Evolutionary conservation across 2,113 vertebrate genomes (phyloP).

Genomic region (Neolamprologus ventralis): DNA sequence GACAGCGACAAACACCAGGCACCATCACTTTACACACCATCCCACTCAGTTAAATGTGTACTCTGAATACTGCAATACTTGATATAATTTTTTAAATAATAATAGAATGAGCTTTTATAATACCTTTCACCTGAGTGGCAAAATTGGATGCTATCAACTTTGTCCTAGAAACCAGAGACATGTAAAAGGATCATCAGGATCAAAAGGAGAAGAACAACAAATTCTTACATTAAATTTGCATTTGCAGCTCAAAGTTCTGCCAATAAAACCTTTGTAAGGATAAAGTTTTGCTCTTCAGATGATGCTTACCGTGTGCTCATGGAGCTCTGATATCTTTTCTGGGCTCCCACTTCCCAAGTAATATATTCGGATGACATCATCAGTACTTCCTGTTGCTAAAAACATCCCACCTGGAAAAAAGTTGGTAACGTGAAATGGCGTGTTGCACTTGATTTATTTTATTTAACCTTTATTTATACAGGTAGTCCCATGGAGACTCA

Average conservation of each 20-base stretch:
- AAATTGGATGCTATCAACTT: slow-evolving; percentile 98
- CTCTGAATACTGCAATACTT: neutral
- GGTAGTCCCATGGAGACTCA: neutral
- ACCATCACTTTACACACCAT: neutral
- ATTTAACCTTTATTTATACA: neutral
- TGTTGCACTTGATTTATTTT: neutral
- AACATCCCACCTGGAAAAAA: slow-evolving; percentile 87
- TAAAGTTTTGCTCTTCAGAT: neutral
- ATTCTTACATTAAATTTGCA: neutral
- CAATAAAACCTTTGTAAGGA: neutral
- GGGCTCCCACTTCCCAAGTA: slow-evolving; percentile 89
- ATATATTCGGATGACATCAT: slow-evolving; percentile 96
- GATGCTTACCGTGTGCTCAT: slow-evolving; percentile 82
- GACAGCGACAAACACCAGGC: neutral
- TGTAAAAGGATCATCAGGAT: neutral
- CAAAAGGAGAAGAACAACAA: neutral
- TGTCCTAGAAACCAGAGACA: slow-evolving; percentile 74
- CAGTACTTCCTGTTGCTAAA: slow-evolving; percentile 93
- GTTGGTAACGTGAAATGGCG: neutral
- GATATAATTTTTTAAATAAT: neutral
- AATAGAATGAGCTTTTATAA: neutral
- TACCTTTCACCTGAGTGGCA: slow-evolving; percentile 89
- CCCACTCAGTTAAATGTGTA: neutral
- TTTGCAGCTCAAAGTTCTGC: neutral
- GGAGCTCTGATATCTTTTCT: slow-evolving; percentile 90